Conservation (phyloP, 1,140 invertebrate genomes). For the Phymorhynchus buccinoides region DNA sequence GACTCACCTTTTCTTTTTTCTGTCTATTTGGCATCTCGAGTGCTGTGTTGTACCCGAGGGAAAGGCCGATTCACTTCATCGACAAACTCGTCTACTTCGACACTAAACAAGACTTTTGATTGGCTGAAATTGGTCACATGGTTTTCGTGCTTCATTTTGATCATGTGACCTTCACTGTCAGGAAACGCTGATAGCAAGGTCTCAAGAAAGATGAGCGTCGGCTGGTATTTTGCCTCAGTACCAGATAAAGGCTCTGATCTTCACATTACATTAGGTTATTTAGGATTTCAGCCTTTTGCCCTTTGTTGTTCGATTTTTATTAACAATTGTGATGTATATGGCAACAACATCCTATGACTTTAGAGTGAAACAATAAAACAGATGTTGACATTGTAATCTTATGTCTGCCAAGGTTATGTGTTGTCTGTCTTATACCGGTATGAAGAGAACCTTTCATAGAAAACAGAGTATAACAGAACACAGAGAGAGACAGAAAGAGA, state of each 20-base stretch:
- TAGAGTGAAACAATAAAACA: too few species aligned
- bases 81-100: conserved; percentile 57
- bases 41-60: conserved; percentile 55
- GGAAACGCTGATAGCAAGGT: neutral
- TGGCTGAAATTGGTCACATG: conserved; percentile 64
- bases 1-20: conserved; percentile 75
- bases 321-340: too few species aligned
- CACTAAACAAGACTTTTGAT: conserved; percentile 65
- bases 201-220: too few species aligned
- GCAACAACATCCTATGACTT: too few species aligned
- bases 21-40: conserved; percentile 73
- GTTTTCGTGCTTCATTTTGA: conserved; percentile 32
- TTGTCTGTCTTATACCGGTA: too few species aligned
- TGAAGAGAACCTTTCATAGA: too few species aligned
- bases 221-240: neutral
- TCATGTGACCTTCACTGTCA: neutral
- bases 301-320: too few species aligned
- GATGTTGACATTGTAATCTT: too few species aligned
- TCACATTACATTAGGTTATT: neutral
- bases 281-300: too few species aligned
- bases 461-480: too few species aligned
- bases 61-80: conserved; percentile 57
- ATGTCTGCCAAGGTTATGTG: too few species aligned
- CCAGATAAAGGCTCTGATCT: neutral
- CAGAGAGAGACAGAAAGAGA: too few species aligned